A percentile compares a stretch with the other conserved stretches of the same genome.
Conservation (phyloP, 1,140 invertebrate species). For the Atopsyche davidsoni region DNA sequence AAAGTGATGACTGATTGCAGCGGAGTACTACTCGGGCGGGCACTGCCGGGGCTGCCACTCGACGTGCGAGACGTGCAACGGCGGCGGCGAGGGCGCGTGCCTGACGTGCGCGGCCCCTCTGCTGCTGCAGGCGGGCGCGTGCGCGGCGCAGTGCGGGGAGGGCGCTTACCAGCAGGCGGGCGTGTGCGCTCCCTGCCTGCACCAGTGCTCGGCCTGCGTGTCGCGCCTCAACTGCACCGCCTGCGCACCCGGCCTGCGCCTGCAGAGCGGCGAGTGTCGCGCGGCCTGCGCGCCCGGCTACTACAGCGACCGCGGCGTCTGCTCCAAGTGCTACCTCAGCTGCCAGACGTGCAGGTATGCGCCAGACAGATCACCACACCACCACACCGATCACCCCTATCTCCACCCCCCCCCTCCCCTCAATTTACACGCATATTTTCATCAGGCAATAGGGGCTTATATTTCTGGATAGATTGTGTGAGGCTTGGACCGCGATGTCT, state of each 20-base stretch:
- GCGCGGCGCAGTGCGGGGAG: constrained; percentile 65
- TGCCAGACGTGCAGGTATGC: constrained; percentile 68
- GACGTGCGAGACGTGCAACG: constrained; percentile 66
- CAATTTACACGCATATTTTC: no score
- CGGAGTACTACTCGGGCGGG: constrained; percentile 59
- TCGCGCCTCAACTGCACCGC: constrained; percentile 71
- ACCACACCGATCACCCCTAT: constrained; percentile 82
- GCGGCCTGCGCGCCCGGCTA: constrained; percentile 70
- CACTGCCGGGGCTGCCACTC: constrained; percentile 63
- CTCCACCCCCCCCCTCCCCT: no score
- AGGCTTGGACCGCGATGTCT: no score
- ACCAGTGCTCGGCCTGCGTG: constrained; percentile 70
- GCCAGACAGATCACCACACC: constrained; percentile 58
- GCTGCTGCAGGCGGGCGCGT: constrained; percentile 60
- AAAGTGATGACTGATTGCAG: constrained; percentile 34
- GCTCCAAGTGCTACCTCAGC: constrained; percentile 73
- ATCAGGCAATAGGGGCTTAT: no score
- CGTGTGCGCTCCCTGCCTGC: constrained; percentile 66
- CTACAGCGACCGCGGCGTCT: constrained; percentile 75
- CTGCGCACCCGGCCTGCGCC: constrained; percentile 62
- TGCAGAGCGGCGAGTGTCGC: constrained; percentile 73
- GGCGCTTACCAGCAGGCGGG: constrained; percentile 65
- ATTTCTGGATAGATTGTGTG: no score
- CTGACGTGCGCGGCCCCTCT: constrained; percentile 60
- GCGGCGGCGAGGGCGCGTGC: constrained; percentile 59